Evolutionary conservation across 2,888 invertebrate species (phyloP).

Genomic region (Zootermopsis nevadensis): DNA sequence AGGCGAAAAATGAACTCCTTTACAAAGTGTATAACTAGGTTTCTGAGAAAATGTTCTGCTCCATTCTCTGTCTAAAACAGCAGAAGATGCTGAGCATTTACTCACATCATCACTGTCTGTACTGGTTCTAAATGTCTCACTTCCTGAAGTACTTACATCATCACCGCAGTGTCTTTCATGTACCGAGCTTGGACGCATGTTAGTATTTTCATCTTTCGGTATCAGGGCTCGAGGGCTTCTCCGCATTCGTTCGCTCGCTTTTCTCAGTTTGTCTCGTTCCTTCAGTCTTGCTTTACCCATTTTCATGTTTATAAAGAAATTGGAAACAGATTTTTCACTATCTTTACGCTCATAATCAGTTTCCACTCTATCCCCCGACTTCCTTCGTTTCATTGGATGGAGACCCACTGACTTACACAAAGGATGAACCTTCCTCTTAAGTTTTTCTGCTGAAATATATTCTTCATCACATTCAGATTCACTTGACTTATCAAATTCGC

Average conservation of each 20-base stretch:
- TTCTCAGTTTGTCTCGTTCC: not conserved
- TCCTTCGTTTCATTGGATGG: not conserved
- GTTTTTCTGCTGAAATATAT: not conserved
- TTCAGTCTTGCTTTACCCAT: not conserved
- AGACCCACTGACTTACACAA: no score
- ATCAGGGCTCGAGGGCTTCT: not conserved
- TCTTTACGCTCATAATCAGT: not conserved
- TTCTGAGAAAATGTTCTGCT: no score
- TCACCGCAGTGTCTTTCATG: no score
- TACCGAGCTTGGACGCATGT: not conserved
- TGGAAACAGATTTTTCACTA: not conserved
- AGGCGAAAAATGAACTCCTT: no score
- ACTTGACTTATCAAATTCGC: not conserved
- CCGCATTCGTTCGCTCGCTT: constrained; percentile 6
- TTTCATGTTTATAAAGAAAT: not conserved
- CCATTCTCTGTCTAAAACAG: no score
- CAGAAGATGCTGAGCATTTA: no score
- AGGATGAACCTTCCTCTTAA: not conserved
- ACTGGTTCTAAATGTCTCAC: no score
- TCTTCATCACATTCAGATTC: not conserved
- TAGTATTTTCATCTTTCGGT: not conserved
- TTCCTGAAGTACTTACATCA: no score
- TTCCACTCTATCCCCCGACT: not conserved
- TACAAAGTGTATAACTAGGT: no score
- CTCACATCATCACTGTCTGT: no score